Base-by-base conservation (phyloP, 2,888 invertebrate species). In the Sicus ferrugineus region DNA sequence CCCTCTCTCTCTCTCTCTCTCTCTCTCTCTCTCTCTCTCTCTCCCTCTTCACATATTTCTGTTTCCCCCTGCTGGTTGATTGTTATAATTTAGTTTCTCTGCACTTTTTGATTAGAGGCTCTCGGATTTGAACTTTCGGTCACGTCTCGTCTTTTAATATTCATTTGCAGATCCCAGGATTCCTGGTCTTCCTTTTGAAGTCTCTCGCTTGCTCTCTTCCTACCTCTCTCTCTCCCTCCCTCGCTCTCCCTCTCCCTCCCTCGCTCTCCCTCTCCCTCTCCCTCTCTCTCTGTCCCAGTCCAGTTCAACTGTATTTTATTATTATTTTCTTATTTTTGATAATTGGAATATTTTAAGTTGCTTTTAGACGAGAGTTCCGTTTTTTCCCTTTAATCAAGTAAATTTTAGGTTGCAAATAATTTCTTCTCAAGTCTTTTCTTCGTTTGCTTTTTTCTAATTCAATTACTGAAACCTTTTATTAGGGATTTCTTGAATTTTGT, bases 401-500 rank as follows among this genome's bases (percentile, higher is more conserved):
- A 54, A 54, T 54, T 28, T n/a, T 16, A 14, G 54, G 54, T 28
- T 11, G 28, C 54, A 14, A 28, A 23, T 34, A n/a, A 1, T 59
- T 58, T 4, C 9, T 9, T 31, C 14, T 30, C 21, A 28, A 2
- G 16, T 59, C 19, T 7, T 34, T 16, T 26, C n/a, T 56, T 56
- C 26, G 16, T 58, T 46, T 31, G 48, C 67, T 19, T 48, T 67
- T 67, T 59, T 58, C n/a, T n/a, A n/a, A 67, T 67, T 67, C 67
- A 67, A 67, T 67, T 67, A 67, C 46, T 21, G 67, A 11, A 67
- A 67, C 67, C 67, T 48, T 31, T 31, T 19, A 67, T 67, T 67
- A 67, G 16, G n/a, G 16, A 16, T 9, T 3, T 42, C 42, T 42
- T 9, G n/a, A n/a, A n/a, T 42, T n/a, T 42, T n/a, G 34, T 14